Percentiles rank a stretch among this genome's conserved stretches.
These are phyloP conservation scores for Phocoena sinus DNA, from an alignment of 2,113 vertebrate genomes.

Conservation along the genomic window DNA sequence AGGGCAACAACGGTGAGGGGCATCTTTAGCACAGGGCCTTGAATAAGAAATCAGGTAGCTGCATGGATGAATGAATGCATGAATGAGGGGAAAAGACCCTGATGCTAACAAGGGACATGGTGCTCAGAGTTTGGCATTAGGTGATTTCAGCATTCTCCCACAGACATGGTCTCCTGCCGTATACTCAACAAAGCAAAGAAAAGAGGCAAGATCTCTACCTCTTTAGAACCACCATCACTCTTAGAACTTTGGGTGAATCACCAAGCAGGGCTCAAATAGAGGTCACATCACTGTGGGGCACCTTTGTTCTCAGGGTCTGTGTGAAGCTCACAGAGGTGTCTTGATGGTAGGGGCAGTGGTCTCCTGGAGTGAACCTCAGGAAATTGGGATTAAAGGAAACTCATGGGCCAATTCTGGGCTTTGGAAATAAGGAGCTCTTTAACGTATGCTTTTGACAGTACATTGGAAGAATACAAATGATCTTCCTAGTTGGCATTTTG, in stretches of 20 bases:
- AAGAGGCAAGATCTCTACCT: background rate
- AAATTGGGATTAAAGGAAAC: background rate
- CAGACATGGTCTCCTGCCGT: background rate
- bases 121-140: background rate
- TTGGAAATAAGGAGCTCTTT: background rate
- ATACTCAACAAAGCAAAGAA: background rate
- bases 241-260: background rate
- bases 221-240: background rate
- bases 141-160: background rate
- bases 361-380: background rate
- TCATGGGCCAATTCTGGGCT: background rate
- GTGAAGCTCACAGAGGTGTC: background rate
- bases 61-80: background rate
- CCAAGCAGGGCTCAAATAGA: background rate
- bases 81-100: background rate
- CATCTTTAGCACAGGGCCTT: background rate
- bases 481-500: background rate
- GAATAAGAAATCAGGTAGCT: background rate
- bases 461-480: background rate
- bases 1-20: background rate
- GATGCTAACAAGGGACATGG: background rate
- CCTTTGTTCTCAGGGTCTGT: background rate
- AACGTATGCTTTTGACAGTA: background rate
- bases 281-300: background rate
- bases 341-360: background rate